Evolutionary conservation across 2,888 invertebrate species (phyloP).

Genomic region (Conus canariensis): DNA sequence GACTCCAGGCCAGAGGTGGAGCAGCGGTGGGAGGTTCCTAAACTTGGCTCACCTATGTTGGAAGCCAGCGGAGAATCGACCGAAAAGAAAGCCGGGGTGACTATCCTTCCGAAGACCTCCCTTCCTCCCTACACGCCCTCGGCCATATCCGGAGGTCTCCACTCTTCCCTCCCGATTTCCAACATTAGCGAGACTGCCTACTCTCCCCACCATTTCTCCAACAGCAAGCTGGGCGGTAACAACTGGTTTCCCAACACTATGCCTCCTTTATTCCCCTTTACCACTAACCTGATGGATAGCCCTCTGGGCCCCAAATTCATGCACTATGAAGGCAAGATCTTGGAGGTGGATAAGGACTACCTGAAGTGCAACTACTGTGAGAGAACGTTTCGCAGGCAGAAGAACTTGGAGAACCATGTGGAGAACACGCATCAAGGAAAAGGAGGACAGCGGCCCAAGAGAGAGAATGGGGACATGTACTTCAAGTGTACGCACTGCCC

Average conservation of each 20-base stretch:
- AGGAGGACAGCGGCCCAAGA: conserved; percentile 61
- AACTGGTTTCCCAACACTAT: conserved; percentile 65
- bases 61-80: neutral
- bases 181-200: conserved; percentile 60
- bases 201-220: conserved; percentile 55
- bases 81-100: conserved; percentile 35
- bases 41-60: conserved; percentile 10
- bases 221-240: conserved; percentile 60
- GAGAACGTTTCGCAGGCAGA: conserved; percentile 75
- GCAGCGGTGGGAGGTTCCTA: neutral
- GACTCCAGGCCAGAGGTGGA: neutral
- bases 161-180: conserved; percentile 52
- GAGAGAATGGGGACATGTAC: conserved; percentile 72
- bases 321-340: conserved; percentile 68
- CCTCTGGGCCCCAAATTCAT: conserved; percentile 66
- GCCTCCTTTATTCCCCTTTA: conserved; percentile 68
- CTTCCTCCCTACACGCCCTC: conserved; percentile 45
- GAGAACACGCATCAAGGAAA: conserved; percentile 78
- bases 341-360: conserved; percentile 67
- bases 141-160: conserved; percentile 51
- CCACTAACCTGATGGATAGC: conserved; percentile 63
- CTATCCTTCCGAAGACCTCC: conserved; percentile 29
- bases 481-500: conserved; percentile 78
- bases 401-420: conserved; percentile 77
- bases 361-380: conserved; percentile 75